Base-by-base conservation (phyloP, 2,113 vertebrate genomes). In the Chlorocebus sabaeus region DNA sequence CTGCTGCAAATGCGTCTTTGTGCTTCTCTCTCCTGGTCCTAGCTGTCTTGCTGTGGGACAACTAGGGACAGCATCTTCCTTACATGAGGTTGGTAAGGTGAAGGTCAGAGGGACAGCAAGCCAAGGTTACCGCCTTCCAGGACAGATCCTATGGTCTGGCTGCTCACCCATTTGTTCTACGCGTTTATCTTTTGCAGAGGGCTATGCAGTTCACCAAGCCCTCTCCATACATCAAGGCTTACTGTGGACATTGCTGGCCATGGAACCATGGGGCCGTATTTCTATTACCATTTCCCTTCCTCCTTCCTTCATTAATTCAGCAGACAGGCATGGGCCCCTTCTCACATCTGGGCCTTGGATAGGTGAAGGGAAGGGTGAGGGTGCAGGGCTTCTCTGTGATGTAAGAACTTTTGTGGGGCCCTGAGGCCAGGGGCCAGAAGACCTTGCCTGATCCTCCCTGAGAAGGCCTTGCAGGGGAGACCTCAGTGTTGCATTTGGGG, bases 401-500 rank as follows among this genome's bases (percentile, higher is more conserved):
- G 23, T 4, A 17, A 0, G 1, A 18, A 27, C 25, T 45, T 43
- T 27, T 9, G 17, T 32, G 43, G 35, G 55, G 10, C 35, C 38
- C 25, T 57, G 50, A 57, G 68, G 17, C 30, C 76, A 22, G 23
- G 25, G 16, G 16, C 35, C 40, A 30, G 68, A 13, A 25, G 80
- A 38, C 17, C 35, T 84, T 35, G 14, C 35, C 6, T 12, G 3
- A 6, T 83, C 20, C 3, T 12, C 30, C 32, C 43, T 75, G 43
- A 64, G n/a, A 3, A 1, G 9, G 45, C 35, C 0, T 20, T 5
- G 0, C 17, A 16, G 52, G 76, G 35, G 68, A 64, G 43, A 85
- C 27, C 7, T 38, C 18, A 38, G 18, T 76, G 45, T 52, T 64
- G 70, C 17, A 23, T 82, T 75, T 89, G 35, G 55, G 45, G n/a